phyloP scores from a whole-genome alignment of 1,140 invertebrate genomes.

The Drosophila auraria region DNA sequence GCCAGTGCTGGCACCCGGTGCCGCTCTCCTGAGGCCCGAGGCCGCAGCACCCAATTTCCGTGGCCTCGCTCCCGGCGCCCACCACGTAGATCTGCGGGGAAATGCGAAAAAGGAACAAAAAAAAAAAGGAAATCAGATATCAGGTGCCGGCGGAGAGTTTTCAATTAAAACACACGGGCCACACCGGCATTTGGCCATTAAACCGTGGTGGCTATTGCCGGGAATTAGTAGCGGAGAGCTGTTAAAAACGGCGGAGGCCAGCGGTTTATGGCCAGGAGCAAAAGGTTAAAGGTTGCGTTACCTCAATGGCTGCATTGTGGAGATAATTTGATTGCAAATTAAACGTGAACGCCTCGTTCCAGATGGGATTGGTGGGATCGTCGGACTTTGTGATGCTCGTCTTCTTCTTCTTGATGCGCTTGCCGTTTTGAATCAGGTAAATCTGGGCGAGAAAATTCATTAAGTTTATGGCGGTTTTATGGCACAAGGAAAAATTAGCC shows the following conservation, averaged over 20 bases:
- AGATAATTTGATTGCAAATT: conserved; percentile 91
- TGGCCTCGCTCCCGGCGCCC: conserved; percentile 86
- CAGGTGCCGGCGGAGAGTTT: conserved; percentile 21
- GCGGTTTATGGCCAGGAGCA: conserved; percentile 14
- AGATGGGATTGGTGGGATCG: conserved; percentile 94
- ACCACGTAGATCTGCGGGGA: conserved; percentile 85
- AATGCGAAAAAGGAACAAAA: background rate
- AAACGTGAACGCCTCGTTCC: conserved; percentile 97
- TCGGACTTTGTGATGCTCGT: conserved; percentile 95
- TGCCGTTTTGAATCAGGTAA: conserved; percentile 93
- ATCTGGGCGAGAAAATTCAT: conserved; percentile 81
- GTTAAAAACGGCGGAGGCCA: conserved; percentile 29
- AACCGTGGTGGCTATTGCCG: conserved; percentile 32
- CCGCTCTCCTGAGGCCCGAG: conserved; percentile 89
- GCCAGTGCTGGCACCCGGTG: conserved; percentile 90
- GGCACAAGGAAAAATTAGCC: background rate
- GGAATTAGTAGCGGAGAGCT: conserved; percentile 37
- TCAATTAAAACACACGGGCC: conserved; percentile 51
- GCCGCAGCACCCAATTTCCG: conserved; percentile 89
- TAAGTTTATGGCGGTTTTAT: background rate
- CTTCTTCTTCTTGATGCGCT: conserved; percentile 95
- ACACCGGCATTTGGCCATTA: conserved; percentile 14
- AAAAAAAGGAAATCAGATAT: conserved; percentile 4
- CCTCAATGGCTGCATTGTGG: conserved; percentile 91
- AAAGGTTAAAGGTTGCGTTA: conserved; percentile 71